A percentile compares a stretch with the other conserved stretches of the same genome.
Conservation (phyloP, 2,797 vertebrate genomes). For the Sus cebifrons region DNA sequence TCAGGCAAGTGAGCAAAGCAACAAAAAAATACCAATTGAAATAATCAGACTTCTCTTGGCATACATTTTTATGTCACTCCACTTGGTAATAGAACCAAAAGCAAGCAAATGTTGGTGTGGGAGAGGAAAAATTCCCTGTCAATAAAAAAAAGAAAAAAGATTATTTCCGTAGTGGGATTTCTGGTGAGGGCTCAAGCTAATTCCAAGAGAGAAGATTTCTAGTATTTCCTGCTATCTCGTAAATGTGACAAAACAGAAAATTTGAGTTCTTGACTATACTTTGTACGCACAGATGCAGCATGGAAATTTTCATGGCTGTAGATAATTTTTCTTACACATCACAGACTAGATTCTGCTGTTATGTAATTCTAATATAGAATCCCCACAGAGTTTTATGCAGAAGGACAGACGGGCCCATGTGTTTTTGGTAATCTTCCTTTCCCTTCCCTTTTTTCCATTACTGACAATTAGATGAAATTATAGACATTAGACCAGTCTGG, state of each 20-base stretch:
- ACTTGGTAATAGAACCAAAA: neutral
- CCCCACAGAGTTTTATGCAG: conserved; percentile 34
- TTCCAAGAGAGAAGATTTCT: conserved; percentile 36
- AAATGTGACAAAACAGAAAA: conserved; percentile 29
- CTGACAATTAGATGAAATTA: conserved; percentile 65
- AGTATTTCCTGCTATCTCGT: conserved; percentile 52
- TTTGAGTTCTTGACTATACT: conserved; percentile 36
- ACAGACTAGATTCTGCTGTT: conserved; percentile 24
- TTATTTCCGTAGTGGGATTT: neutral
- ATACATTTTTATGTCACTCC: neutral
- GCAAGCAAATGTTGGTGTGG: neutral
- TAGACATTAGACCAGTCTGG: neutral
- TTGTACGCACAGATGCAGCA: neutral
- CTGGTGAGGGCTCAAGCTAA: neutral
- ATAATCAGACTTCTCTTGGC: neutral
- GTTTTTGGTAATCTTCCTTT: conserved; percentile 60
- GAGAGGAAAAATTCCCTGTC: neutral
- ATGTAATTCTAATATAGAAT: neutral
- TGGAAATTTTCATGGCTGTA: conserved; percentile 61
- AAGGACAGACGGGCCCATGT: conserved; percentile 23
- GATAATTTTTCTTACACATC: conserved; percentile 59
- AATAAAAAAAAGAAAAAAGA: conserved; percentile 6
- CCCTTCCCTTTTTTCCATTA: conserved; percentile 63
- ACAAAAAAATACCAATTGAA: neutral
- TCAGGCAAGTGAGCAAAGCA: neutral